Evolutionary conservation across 2,888 invertebrate genomes (phyloP), one percentile per base, ranked within the genome.

Genomic region (Clivina fossor): DNA sequence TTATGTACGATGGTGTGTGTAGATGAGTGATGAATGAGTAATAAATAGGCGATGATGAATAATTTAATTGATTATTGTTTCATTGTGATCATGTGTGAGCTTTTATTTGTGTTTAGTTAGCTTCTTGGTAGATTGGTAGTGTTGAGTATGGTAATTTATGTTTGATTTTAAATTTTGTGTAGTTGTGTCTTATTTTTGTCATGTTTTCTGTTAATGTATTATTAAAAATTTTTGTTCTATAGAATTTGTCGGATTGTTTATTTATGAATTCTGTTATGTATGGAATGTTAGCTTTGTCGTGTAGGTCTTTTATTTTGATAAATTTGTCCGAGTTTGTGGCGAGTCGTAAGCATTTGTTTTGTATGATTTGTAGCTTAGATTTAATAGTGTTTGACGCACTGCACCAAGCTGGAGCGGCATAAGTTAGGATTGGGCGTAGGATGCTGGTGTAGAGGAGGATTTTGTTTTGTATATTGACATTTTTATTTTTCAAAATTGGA

Each of bases 371-470:
- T 1, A 64, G 28, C 4, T 13, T 16, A 16, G 48, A 46, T 1
- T 61, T 20, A 7, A 58, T 56, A 2, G 58, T 55, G 4, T 30
- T 33, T 2, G 61, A 49, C 7, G 58, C 53, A 13, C 54, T 54
- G 28, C 63, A 62, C 64, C 63, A 65, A 0, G 61, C 60, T 26
- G 66, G 65, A 11, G 62, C 60, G 1, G 64, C 65, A 40, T 66
- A 66, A 9, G 59, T 57, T 1, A 65, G 22, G 2, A 59, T 43
- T 9, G 65, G 64, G 20, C 60, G 47, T 0, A 66, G 62, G 8
- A 64, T 57, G 4, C 58, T 40, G 13, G 61, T 66, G 40, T 67
- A 65, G 2, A 65, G 19, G 1, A 63, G 44, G 24, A 48, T 40
- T 56, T 65, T 65, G 38, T 62, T 62, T 43, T 60, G 57, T 13